Conservation (phyloP, 2,888 invertebrate genomes). For the Drosophila pseudotakahashii region DNA sequence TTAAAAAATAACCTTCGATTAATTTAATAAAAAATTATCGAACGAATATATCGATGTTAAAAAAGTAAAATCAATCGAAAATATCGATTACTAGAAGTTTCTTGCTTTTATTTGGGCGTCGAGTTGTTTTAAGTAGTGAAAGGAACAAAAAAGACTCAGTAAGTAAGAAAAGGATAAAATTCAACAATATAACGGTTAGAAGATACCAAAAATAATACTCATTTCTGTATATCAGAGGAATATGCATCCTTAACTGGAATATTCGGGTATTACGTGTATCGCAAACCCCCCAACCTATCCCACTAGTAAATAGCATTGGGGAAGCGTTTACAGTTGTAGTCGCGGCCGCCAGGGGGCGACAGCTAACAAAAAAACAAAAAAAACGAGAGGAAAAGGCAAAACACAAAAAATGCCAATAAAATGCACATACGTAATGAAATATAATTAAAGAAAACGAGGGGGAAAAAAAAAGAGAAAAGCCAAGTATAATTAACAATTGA, state of each 20-base stretch:
- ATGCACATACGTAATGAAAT: slow-evolving; percentile 70
- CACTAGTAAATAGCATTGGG: slow-evolving; percentile 58
- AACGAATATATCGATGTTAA: too few species aligned
- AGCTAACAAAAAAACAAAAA: slow-evolving; percentile 3
- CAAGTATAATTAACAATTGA: slow-evolving; percentile 61
- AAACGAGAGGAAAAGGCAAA: slow-evolving; percentile 16
- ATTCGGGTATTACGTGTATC: background rate
- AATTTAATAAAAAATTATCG: too few species aligned
- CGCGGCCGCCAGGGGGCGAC: slow-evolving; percentile 45
- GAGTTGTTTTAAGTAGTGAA: too few species aligned
- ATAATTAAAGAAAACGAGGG: slow-evolving; percentile 65
- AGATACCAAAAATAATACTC: too few species aligned
- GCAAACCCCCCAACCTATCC: slow-evolving; percentile 58
- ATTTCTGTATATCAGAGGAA: too few species aligned
- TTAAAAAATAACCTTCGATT: too few species aligned
- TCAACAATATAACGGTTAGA: too few species aligned
- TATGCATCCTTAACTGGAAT: background rate
- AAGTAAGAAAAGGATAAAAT: too few species aligned
- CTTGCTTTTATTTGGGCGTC: too few species aligned
- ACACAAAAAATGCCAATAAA: slow-evolving; percentile 49
- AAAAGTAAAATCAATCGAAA: too few species aligned
- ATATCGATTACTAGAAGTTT: too few species aligned
- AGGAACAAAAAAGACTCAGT: too few species aligned
- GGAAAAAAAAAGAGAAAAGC: slow-evolving; percentile 31
- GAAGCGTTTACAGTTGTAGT: slow-evolving; percentile 52